Conservation (phyloP, 2,888 invertebrate species). For the Eudemis profundana region DNA sequence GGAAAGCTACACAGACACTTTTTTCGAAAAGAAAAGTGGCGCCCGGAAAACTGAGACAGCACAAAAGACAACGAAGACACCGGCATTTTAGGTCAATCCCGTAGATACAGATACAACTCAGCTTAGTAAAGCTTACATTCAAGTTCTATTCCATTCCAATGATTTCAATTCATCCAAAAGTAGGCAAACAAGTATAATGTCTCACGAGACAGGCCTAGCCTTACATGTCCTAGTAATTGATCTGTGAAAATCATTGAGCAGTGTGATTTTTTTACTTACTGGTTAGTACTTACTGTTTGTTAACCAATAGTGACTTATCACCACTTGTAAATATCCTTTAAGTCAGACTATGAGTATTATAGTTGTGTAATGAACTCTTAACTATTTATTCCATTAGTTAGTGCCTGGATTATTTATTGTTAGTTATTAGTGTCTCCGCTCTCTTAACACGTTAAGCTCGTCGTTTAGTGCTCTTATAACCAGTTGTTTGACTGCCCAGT, state of each 20-base stretch:
- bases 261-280: conserved; percentile 8
- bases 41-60: conserved; percentile 43
- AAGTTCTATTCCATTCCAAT: conserved; percentile 24
- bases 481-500: conserved; percentile 13
- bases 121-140: neutral
- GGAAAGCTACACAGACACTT: conserved; percentile 56
- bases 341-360: conserved; percentile 41
- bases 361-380: conserved; percentile 31
- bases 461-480: conserved; percentile 13
- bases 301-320: conserved; percentile 18
- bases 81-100: conserved; percentile 32
- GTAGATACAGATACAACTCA: neutral
- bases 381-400: conserved; percentile 37
- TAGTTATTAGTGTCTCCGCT: conserved; percentile 34
- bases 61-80: conserved; percentile 37
- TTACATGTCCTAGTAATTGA: conserved; percentile 18
- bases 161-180: conserved; percentile 23
- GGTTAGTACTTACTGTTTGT: conserved; percentile 22
- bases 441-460: conserved; percentile 50
- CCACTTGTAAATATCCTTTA: neutral
- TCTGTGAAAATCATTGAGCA: conserved; percentile 9
- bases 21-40: conserved; percentile 56
- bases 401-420: conserved; percentile 41
- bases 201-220: conserved; percentile 5
- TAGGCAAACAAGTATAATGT: conserved; percentile 27